phyloP scores from a whole-genome alignment of 1,140 invertebrate genomes.

The Drosophila sechellia region DNA sequence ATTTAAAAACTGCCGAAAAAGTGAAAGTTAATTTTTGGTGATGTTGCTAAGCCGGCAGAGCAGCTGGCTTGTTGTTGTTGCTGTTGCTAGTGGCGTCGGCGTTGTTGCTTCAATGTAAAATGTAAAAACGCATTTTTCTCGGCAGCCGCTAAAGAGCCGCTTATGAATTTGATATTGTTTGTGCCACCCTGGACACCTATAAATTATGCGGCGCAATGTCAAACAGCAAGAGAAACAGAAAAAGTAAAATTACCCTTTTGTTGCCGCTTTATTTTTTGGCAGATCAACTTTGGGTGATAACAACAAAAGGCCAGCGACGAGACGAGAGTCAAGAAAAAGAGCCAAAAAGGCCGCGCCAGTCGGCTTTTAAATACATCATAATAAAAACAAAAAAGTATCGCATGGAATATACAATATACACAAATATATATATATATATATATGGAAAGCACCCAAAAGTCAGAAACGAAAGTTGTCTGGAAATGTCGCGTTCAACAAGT shows the following conservation, averaged over 20 bases:
- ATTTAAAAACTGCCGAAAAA: slow-evolving; percentile 84
- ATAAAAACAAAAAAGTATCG: slow-evolving; percentile 39
- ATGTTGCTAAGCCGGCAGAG: slow-evolving; percentile 73
- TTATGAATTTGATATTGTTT: slow-evolving; percentile 59
- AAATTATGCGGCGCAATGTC: slow-evolving; percentile 72
- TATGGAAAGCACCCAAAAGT: slow-evolving; percentile 69
- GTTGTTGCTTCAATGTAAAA: slow-evolving; percentile 66
- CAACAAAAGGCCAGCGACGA: slow-evolving; percentile 57
- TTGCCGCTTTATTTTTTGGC: slow-evolving; percentile 31
- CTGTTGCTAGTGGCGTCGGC: slow-evolving; percentile 18
- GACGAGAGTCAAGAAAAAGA: not conserved
- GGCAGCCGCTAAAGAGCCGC: slow-evolving; percentile 53
- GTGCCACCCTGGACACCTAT: slow-evolving; percentile 37
- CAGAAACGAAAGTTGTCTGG: slow-evolving; percentile 79
- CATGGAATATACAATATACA: slow-evolving; percentile 17
- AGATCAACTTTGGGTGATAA: slow-evolving; percentile 48
- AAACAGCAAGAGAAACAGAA: slow-evolving; percentile 13
- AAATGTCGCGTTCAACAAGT: slow-evolving; percentile 71
- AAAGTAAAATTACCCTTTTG: slow-evolving; percentile 65
- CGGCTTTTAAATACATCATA: slow-evolving; percentile 47
- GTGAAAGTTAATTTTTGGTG: slow-evolving; percentile 83
- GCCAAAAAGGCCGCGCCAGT: slow-evolving; percentile 31
- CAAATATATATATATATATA: slow-evolving; percentile 11
- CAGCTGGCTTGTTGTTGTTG: slow-evolving; percentile 28
- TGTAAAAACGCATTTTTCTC: slow-evolving; percentile 81